These are phyloP conservation scores for Monoplex corrugatus DNA, from an alignment of 2,888 invertebrate species.

Conservation along the genomic window DNA sequence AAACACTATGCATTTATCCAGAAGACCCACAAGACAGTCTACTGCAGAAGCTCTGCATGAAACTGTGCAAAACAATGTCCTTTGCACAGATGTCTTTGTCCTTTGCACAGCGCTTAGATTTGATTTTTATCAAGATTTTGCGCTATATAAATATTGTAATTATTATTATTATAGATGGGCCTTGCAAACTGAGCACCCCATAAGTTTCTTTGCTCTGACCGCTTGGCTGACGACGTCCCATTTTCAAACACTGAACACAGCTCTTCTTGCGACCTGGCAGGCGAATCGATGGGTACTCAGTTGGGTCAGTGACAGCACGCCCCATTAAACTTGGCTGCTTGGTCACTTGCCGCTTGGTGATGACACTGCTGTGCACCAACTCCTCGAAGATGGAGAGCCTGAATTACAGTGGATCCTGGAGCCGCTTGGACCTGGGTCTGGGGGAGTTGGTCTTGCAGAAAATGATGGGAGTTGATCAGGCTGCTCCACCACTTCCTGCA, in stretches of 20 bases:
- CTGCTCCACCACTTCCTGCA: conserved; percentile 50
- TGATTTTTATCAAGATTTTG: no score
- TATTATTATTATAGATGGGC: no score
- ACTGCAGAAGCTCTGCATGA: conserved; percentile 14
- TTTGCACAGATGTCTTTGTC: conserved; percentile 43
- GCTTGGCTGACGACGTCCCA: not conserved
- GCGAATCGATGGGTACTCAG: conserved; percentile 19
- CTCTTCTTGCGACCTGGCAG: conserved; percentile 30
- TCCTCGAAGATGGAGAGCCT: conserved; percentile 13
- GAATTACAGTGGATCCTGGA: conserved; percentile 12
- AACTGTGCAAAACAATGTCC: conserved; percentile 42
- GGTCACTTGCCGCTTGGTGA: not conserved
- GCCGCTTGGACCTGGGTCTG: not conserved
- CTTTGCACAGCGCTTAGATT: no score
- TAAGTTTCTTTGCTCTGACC: conserved; percentile 38
- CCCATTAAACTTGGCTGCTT: not conserved
- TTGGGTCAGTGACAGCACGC: not conserved
- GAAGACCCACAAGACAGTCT: not conserved
- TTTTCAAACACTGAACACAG: conserved; percentile 34
- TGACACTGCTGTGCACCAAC: conserved; percentile 11
- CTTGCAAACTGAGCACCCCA: conserved; percentile 41
- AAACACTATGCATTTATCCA: not conserved
- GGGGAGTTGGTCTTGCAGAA: conserved; percentile 36
- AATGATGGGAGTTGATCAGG: conserved; percentile 46
- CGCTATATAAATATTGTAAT: no score